These are phyloP conservation scores for Podarcis siculus DNA, from an alignment of 2,797 vertebrate species.

Conservation along the genomic window DNA sequence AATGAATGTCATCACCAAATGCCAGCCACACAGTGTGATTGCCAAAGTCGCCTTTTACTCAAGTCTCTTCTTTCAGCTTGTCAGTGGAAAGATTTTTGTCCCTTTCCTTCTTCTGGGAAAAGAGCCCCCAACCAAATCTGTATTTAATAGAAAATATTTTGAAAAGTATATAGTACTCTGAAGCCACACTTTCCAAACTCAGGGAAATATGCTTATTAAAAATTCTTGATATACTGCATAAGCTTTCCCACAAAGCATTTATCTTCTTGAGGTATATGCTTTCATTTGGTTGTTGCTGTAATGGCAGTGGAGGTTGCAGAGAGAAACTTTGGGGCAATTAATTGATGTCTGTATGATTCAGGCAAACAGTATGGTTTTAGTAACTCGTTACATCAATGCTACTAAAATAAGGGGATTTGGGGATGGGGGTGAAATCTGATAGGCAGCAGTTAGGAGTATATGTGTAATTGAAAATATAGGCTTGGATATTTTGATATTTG, in stretches of 20 bases:
- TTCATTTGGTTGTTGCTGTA: constrained; percentile 50
- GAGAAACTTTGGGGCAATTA: constrained; percentile 37
- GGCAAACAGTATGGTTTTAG: constrained; percentile 47
- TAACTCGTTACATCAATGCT: constrained; percentile 54
- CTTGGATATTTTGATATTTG: constrained; percentile 23
- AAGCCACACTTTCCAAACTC: constrained; percentile 46
- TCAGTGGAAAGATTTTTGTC: constrained; percentile 47
- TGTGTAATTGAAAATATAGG: constrained; percentile 39
- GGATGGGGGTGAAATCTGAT: constrained; percentile 17
- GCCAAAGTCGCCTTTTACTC: constrained; percentile 41
- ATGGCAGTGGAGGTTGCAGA: constrained; percentile 26
- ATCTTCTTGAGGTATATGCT: constrained; percentile 53
- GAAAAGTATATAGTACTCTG: constrained; percentile 45
- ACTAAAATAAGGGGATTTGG: constrained; percentile 26
- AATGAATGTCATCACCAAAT: constrained; percentile 9
- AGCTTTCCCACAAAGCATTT: constrained; percentile 54
- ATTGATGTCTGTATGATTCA: constrained; percentile 37
- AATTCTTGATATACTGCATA: constrained; percentile 48
- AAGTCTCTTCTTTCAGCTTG: constrained; percentile 51
- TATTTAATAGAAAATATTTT: constrained; percentile 66
- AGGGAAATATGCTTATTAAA: constrained; percentile 51
- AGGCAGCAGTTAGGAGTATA: constrained; percentile 20
- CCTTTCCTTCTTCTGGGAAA: constrained; percentile 28
- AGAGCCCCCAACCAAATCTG: constrained; percentile 55
- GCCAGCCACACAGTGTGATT: constrained; percentile 4